Evolutionary conservation across 2,888 invertebrate genomes (phyloP), one percentile per base, ranked within the genome.

Genomic region (Mactromeris polynyma): DNA sequence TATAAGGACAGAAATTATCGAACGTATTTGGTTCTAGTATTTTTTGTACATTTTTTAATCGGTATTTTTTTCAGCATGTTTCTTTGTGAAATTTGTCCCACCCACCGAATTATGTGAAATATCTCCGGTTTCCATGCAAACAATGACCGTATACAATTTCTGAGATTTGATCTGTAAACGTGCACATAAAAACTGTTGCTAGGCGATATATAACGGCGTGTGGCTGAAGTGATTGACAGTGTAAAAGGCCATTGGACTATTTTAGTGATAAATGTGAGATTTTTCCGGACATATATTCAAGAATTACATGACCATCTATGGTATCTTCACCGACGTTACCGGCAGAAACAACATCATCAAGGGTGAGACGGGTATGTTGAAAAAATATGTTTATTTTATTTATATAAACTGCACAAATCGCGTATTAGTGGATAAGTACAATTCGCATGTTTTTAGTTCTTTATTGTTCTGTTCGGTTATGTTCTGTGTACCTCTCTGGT

Each of bases 291-390:
- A 64, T 26, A n/a, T 26, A 26, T 64, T 26, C 77, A 77, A 4
- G 21, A 36, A 7, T 19, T 6, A 81, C 54, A 26, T 46, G 51
- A 81, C 51, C 79, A 79, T 85, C 80, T 85, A 85, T 85, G 85
- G 85, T 85, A 14, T 54, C 85, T 42, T 80, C 85, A 40, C 64
- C 26, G 31, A 79, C 79, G 2, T 36, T 58, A 19, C 26, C 36
- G 21, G 26, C 51, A 58, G 36, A 31, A 36, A n/a, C 54, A 2
- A 19, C 9, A 1, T 26, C 51, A 54, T 11, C 78, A 36, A 79
- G 46, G 85, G 85, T 79, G 21, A 36, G 21, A 79, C 36, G 17
- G 21, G 77, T 77, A 46, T 17, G 46, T 46, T 17, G 11, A 40
- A 40, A 40, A 40, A 40, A n/a, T n/a, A n/a, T n/a, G n/a, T n/a